Base-by-base conservation (phyloP, 2,797 vertebrate genomes). In the Chrysocyon brachyurus region DNA sequence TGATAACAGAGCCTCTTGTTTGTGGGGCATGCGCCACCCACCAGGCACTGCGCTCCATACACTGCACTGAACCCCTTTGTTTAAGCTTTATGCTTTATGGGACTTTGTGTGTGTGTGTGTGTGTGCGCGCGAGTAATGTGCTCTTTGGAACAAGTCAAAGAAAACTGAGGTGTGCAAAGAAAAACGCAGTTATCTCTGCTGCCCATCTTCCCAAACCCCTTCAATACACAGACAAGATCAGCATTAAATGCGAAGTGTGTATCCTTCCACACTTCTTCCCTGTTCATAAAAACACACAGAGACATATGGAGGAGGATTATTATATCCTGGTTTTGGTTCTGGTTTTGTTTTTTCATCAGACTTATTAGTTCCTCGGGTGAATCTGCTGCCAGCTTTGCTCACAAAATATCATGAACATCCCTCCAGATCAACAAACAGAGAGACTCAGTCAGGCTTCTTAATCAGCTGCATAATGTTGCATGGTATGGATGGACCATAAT, bases 31-130 rank as follows among this genome's bases (percentile, higher is more conserved):
- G 1, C 0, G 10, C 31, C 10, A 2, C 19, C 52, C 22, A 3
- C 12, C 46, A 21, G 11, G 24, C 26, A 11, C 40, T 1, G 0
- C 0, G 22, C 10, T n/a, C 22, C 3, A 0, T 0, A 21, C 19
- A 1, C 0, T 0, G 2, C 46, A 49, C 14, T 3, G n/a, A 40
- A 22, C 57, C 54, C 33, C 19, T 21, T 31, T 75, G 63, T 57
- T n/a, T 36, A 86, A 79, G 57, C 33, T 40, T 83, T 31, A 64
- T 8, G 28, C 16, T 40, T 59, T 73, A 31, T 2, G 8, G 7
- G 64, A 12, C 21, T 26, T 5, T 40, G 40, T 40, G 40, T 46
- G 40, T 46, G 40, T 40, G 40, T 46, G 40, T 46, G 40, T 40
- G 40, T 6, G 40, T 1, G 40, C 5, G 40, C 5, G 1, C 5